phyloP scores from a whole-genome alignment of 2,797 vertebrate species.

The Carapus acus region DNA sequence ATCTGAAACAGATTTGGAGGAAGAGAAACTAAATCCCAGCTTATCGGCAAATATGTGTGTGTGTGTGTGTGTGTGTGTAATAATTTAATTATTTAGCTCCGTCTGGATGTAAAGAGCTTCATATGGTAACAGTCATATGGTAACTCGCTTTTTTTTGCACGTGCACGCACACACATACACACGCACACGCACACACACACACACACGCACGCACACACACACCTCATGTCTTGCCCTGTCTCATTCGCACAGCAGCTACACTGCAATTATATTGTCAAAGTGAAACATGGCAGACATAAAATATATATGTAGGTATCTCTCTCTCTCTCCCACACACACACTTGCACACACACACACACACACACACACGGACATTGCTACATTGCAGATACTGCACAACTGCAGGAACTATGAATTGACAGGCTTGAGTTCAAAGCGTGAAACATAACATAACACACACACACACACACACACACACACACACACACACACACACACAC shows the following conservation, averaged over 20 bases:
- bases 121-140: too few species aligned
- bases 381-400: too few species aligned
- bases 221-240: neutral
- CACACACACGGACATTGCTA: neutral
- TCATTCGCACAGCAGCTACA: slow-evolving; percentile 4
- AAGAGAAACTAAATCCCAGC: slow-evolving; percentile 16
- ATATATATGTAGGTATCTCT: neutral
- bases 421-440: too few species aligned
- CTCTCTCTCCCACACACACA: neutral
- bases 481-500: slow-evolving; percentile 3
- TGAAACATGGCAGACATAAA: slow-evolving; percentile 36
- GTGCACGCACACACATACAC: too few species aligned
- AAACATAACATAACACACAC: too few species aligned
- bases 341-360: neutral
- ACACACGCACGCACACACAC: slow-evolving; percentile 17
- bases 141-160: too few species aligned
- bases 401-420: too few species aligned
- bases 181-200: too few species aligned
- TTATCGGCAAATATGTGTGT: neutral
- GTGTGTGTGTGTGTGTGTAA: slow-evolving; percentile 3
- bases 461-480: slow-evolving; percentile 1
- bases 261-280: slow-evolving; percentile 35
- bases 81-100: too few species aligned
- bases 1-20: slow-evolving; percentile 45
- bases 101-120: too few species aligned